Evolutionary conservation across 2,888 invertebrate genomes (phyloP), one percentile per base, ranked within the genome.

Genomic region (Drosophila sordidula): DNA sequence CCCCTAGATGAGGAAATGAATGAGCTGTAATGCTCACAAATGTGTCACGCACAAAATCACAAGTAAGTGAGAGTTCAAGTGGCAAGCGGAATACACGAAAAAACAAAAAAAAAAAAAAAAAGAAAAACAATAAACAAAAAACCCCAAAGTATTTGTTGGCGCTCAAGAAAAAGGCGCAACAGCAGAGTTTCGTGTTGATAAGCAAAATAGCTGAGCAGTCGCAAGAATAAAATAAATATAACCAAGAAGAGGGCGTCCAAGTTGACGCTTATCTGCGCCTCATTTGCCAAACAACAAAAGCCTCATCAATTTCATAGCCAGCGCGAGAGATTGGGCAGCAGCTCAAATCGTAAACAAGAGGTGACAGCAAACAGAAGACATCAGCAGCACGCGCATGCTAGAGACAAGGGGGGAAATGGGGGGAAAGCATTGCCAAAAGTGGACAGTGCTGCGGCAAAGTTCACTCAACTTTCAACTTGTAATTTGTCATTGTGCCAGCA

Each of bases 401-500:
- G 42, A 25, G 5, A 49, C 18, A 16, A 22, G n/a, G 14, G 4
- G 12, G 26, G 25, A 11, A 14, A 8, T 16, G 32, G 36, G 42
- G 39, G 18, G 22, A 62, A 32, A 32, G 46, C 25, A 58, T 45
- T 55, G 58, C 54, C 49, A 62, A 76, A 74, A 44, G 69, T 73
- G 80, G 79, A 69, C 76, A 83, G 64, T 58, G 55, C 51, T 52
- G 72, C 65, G 77, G 56, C 80, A 85, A 86, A 86, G 85, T 87
- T 86, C 85, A 88, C 65, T 88, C 87, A 86, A 88, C 85, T 88
- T 78, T 86, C 89, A 80, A 88, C 85, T 78, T 84, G 87, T 76
- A 86, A 86, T 86, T 86, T 86, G 85, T 86, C 85, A 86, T 86
- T 80, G 77, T 87, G 88, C 75, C 88, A 84, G 70, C 75, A 36